Evolutionary conservation across 2,113 vertebrate species (phyloP).

Genomic region (Oncorhynchus nerka): DNA sequence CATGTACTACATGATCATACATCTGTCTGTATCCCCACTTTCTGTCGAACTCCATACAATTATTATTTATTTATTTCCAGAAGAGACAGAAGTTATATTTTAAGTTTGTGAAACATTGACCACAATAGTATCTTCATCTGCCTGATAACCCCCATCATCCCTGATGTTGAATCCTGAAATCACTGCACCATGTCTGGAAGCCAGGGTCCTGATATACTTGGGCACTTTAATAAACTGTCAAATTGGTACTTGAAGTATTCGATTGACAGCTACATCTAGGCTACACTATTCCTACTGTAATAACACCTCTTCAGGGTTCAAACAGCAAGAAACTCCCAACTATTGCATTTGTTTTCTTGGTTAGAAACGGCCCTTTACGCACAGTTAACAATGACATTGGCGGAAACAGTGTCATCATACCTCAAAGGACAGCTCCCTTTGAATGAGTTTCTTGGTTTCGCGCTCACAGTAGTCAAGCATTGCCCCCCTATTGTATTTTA

Average conservation of each 20-base stretch:
- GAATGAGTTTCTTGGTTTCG: conserved; percentile 74
- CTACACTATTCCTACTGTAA: not conserved
- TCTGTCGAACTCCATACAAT: too few relatives aligned
- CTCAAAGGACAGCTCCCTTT: conserved; percentile 73
- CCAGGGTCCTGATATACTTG: too few relatives aligned
- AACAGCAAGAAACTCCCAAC: not conserved
- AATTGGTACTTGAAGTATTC: not conserved
- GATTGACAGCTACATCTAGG: not conserved
- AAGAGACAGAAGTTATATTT: too few relatives aligned
- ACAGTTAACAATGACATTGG: not conserved
- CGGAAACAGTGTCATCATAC: conserved; percentile 53
- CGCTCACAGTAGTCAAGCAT: conserved; percentile 73
- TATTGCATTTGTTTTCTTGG: too few relatives aligned
- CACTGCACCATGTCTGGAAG: conserved; percentile 6
- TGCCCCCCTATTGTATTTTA: conserved; percentile 60
- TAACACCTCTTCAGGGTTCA: too few relatives aligned
- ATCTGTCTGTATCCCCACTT: too few relatives aligned
- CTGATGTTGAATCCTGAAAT: conserved; percentile 1
- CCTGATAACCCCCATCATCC: not conserved
- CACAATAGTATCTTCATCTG: too few relatives aligned
- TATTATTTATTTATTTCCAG: too few relatives aligned
- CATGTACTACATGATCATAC: too few relatives aligned
- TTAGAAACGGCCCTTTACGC: too few relatives aligned
- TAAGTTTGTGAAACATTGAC: too few relatives aligned
- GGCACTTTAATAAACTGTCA: too few relatives aligned